Evolutionary conservation across 2,113 vertebrate genomes (phyloP), one percentile per base, ranked within the genome.

Genomic region (Ictalurus punctatus): DNA sequence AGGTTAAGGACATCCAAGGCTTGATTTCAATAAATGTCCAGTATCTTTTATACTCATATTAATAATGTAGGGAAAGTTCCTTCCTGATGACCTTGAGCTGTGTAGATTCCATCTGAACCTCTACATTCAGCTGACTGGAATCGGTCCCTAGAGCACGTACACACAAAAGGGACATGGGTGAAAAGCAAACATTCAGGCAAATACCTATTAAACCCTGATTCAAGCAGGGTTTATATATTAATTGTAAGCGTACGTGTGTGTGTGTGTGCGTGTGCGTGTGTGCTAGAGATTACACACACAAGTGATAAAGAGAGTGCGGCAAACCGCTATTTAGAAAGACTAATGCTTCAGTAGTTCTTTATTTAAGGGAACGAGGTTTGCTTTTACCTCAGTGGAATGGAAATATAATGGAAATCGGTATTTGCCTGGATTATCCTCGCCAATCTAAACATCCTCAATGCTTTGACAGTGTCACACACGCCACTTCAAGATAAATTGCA

Each of bases 1-100:
- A 90, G 89, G 89, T 90, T 90, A 90, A 92, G 86, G 91, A 83
- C 90, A 90, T 90, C 78, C 54, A 81, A 44, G 84, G 89, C 82
- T 92, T 89, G 88, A 92, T 92, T 90, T 86, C 84, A 87, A 90
- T 92, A 84, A 88, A 86, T 86, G 71, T 59, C 65, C 83, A 54
- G 84, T 65, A 37, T 84, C 63, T 80, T 90, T 80, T 88, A 82
- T 86, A 83, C 25, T 84, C 65, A 78, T 89, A 90, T 92, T 90
- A 92, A 90, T 92, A 92, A 92, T 92, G 88, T 90, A 92, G 78
- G 84, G 69, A 86, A 86, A 87, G 89, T 86, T 86, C 61, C 65
- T 90, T 88, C 71, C 37, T 48, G 73, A 85, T 90, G 86, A 92
- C 91, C 91, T 90, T 92, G 89, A 84, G 84, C 82, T 74, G 82